A percentile compares a stretch with the other conserved stretches of the same genome.
Conservation (phyloP, 1,140 invertebrate genomes). For the Penaeus chinensis region DNA sequence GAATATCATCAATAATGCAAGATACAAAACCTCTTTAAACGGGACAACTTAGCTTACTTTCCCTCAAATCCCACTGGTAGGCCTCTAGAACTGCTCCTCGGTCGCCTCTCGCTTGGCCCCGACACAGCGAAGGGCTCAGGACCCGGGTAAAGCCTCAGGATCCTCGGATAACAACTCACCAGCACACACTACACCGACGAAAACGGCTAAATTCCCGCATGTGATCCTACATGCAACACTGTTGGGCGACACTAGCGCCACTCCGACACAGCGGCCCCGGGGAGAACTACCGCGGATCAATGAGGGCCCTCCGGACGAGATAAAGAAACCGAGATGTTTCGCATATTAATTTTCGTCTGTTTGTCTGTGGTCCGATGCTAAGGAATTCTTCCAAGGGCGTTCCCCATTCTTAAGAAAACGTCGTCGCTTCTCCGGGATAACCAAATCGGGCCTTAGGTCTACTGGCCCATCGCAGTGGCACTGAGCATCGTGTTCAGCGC, state of each 20-base stretch:
- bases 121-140: not conserved
- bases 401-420: too few relatives aligned
- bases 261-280: not conserved
- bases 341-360: not conserved
- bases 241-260: conserved; percentile 37
- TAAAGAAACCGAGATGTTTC: not conserved
- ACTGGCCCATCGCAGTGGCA: not conserved
- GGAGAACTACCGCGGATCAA: conserved; percentile 38
- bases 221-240: conserved; percentile 25
- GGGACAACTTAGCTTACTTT: not conserved
- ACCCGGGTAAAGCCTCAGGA: not conserved
- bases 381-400: too few relatives aligned
- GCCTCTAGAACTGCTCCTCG: too few relatives aligned
- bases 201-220: conserved; percentile 50
- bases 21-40: conserved; percentile 38
- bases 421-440: not conserved
- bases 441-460: not conserved
- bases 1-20: conserved; percentile 21
- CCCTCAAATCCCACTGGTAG: not conserved
- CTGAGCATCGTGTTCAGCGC: conserved; percentile 43
- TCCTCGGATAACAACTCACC: conserved; percentile 26
- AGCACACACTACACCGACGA: conserved; percentile 12
- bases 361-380: not conserved
- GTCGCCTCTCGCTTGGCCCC: not conserved
- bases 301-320: conserved; percentile 3